These are phyloP conservation scores for Arothron firmamentum DNA, from an alignment of 2,113 vertebrate genomes.

Conservation along the genomic window DNA sequence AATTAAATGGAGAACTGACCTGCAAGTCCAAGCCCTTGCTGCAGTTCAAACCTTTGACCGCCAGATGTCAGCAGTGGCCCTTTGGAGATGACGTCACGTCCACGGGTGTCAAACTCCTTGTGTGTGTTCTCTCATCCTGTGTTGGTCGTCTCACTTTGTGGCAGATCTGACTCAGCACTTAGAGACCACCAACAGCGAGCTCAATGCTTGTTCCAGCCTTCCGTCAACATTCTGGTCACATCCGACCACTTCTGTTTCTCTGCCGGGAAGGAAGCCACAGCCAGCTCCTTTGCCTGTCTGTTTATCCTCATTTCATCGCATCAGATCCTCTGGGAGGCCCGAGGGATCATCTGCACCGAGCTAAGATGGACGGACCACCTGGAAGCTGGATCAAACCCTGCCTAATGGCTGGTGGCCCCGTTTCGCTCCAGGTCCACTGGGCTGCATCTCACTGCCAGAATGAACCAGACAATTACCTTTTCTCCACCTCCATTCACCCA, in stretches of 20 bases:
- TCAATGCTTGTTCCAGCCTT: constrained; percentile 85
- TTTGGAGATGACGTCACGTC: too few relatives aligned
- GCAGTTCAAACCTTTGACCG: too few relatives aligned
- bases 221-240: constrained; percentile 70
- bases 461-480: constrained; percentile 79
- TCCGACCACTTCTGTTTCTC: constrained; percentile 89
- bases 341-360: constrained; percentile 22
- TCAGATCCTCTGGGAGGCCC: constrained; percentile 41
- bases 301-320: constrained; percentile 50
- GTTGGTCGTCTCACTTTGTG: constrained; percentile 68
- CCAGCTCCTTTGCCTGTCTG: constrained; percentile 37
- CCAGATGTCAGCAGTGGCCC: too few relatives aligned
- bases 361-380: constrained; percentile 79
- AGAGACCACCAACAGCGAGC: constrained; percentile 48
- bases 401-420: constrained; percentile 66
- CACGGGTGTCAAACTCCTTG: too few relatives aligned
- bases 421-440: constrained; percentile 81
- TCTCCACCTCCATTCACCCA: constrained; percentile 69
- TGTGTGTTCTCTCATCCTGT: neutral
- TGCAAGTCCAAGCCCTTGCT: too few relatives aligned
- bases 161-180: constrained; percentile 6
- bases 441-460: constrained; percentile 71
- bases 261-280: constrained; percentile 42
- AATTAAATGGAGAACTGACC: too few relatives aligned
- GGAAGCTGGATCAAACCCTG: constrained; percentile 50